Evolutionary conservation across 2,113 vertebrate genomes (phyloP).

Genomic region (Otolemur garnettii): DNA sequence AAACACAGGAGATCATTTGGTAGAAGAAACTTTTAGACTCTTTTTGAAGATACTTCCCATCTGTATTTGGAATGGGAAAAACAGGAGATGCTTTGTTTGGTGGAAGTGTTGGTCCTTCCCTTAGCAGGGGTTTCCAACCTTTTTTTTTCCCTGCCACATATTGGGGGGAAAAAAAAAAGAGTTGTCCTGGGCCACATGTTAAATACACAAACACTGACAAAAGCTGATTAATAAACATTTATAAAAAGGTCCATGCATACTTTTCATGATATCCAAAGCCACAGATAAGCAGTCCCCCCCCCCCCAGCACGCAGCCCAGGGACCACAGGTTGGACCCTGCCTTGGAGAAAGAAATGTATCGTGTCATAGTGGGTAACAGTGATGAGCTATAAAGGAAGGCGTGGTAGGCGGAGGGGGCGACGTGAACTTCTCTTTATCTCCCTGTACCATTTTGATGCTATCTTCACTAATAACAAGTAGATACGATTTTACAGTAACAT

Average conservation of each 20-base stretch:
- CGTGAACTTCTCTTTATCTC: background rate
- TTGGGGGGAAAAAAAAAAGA: too few relatives aligned
- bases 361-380: background rate
- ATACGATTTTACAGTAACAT: background rate
- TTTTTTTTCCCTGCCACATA: too few relatives aligned
- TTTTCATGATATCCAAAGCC: too few relatives aligned
- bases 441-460: background rate
- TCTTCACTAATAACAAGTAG: background rate
- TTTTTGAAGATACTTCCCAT: background rate
- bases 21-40: background rate
- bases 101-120: background rate
- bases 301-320: too few relatives aligned
- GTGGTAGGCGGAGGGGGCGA: too few relatives aligned
- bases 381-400: background rate
- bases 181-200: too few relatives aligned
- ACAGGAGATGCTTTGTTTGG: background rate
- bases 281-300: too few relatives aligned
- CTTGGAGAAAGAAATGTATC: background rate
- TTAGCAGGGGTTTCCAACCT: too few relatives aligned
- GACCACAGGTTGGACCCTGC: background rate
- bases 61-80: background rate
- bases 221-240: too few relatives aligned
- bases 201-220: too few relatives aligned
- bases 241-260: too few relatives aligned
- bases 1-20: background rate